Evolutionary conservation across 2,797 vertebrate species (phyloP).

Genomic region (Perodicticus potto): DNA sequence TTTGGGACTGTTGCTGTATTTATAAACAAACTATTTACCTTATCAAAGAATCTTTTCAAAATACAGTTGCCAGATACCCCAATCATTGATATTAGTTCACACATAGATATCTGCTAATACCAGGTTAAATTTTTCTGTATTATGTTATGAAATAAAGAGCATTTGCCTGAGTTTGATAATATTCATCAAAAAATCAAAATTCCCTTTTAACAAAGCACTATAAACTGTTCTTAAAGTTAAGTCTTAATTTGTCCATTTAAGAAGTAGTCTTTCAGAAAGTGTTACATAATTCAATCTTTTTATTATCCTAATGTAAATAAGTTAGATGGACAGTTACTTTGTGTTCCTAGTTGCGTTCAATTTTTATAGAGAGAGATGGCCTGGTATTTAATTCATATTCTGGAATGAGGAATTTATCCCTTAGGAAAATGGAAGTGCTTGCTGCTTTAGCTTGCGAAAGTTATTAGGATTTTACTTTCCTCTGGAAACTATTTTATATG

Average conservation of each 20-base stretch:
- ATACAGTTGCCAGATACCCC: not conserved
- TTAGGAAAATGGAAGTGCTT: slow-evolving; percentile 61
- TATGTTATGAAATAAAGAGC: not conserved
- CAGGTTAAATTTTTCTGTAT: not conserved
- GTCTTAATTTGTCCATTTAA: slow-evolving; percentile 43
- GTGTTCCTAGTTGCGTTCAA: slow-evolving; percentile 27
- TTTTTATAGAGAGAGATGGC: slow-evolving; percentile 48
- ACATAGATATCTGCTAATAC: not conserved
- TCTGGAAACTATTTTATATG: slow-evolving; percentile 51
- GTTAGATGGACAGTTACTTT: slow-evolving; percentile 41
- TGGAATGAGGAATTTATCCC: slow-evolving; percentile 48
- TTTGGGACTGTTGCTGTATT: not conserved
- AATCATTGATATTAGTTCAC: not conserved
- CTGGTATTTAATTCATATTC: slow-evolving; percentile 56
- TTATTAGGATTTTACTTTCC: slow-evolving; percentile 55
- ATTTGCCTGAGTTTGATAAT: slow-evolving; percentile 26
- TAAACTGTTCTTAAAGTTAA: slow-evolving; percentile 49
- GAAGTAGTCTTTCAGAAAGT: slow-evolving; percentile 47
- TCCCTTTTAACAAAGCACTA: slow-evolving; percentile 53
- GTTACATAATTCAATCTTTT: slow-evolving; percentile 45
- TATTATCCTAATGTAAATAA: slow-evolving; percentile 64
- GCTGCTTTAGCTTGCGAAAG: not conserved
- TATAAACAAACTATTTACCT: not conserved
- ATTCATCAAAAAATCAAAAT: not conserved
- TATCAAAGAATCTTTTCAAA: slow-evolving; percentile 19